Percentiles rank a stretch among this genome's conserved stretches.
phyloP scores from a whole-genome alignment of 2,888 invertebrate genomes.

The Amphiduros pacificus region DNA sequence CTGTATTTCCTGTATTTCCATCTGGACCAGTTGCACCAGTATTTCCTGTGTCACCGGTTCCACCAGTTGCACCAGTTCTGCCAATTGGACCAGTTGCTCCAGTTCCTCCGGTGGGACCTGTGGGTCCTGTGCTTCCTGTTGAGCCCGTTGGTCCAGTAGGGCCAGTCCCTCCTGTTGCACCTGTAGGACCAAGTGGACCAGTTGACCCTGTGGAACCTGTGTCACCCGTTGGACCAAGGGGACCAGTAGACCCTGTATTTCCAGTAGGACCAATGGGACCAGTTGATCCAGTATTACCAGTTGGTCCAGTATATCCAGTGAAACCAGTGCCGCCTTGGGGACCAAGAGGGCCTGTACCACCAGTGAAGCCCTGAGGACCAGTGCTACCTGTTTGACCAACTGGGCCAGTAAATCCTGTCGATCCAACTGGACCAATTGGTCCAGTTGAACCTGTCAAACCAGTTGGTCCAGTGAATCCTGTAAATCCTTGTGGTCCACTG shows the following conservation, averaged over 20 bases:
- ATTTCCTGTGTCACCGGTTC: slow-evolving; percentile 9
- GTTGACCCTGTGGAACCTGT: slow-evolving; percentile 14
- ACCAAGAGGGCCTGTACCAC: slow-evolving; percentile 20
- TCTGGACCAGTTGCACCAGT: slow-evolving; percentile 7
- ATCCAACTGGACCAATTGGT: neutral
- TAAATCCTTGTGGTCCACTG: neutral
- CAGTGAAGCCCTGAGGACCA: slow-evolving; percentile 25
- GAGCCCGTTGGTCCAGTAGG: slow-evolving; percentile 20
- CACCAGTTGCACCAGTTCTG: neutral
- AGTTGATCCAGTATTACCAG: neutral
- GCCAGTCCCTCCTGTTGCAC: slow-evolving; percentile 22
- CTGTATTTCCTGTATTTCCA: neutral
- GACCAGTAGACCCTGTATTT: slow-evolving; percentile 17
- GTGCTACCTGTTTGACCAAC: slow-evolving; percentile 23
- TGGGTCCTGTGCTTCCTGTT: slow-evolving; percentile 21
- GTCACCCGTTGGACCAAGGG: slow-evolving; percentile 7
- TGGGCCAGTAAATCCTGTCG: slow-evolving; percentile 11
- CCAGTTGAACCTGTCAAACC: slow-evolving; percentile 1
- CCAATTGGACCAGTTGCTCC: slow-evolving; percentile 15
- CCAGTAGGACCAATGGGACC: slow-evolving; percentile 3
- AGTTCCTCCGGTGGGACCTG: slow-evolving; percentile 22
- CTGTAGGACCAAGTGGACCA: slow-evolving; percentile 13
- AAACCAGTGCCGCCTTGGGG: neutral
- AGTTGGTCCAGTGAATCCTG: neutral
- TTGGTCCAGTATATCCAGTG: slow-evolving; percentile 1